These are phyloP conservation scores for Metalampra italica DNA, from an alignment of 2,888 invertebrate species.

Conservation along the genomic window DNA sequence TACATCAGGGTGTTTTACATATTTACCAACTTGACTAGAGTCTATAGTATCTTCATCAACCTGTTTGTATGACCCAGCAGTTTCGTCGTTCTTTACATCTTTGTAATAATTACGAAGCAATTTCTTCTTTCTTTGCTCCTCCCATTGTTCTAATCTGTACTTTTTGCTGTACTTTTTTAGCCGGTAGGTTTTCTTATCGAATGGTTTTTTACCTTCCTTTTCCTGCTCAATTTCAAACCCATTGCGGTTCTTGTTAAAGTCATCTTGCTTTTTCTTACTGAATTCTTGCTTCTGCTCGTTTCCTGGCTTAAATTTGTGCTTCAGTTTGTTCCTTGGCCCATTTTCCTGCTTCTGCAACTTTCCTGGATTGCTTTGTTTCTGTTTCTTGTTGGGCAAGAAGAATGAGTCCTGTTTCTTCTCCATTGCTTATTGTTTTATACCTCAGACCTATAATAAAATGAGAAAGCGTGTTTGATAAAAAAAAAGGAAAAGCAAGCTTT, in stretches of 20 bases:
- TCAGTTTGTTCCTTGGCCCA: constrained; percentile 16
- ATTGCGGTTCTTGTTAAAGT: constrained; percentile 44
- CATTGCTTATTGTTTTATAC: constrained; percentile 38
- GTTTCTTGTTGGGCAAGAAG: constrained; percentile 48
- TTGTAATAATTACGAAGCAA: constrained; percentile 78
- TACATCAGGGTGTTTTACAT: constrained; percentile 64
- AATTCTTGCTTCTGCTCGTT: constrained; percentile 9
- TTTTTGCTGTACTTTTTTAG: constrained; percentile 84
- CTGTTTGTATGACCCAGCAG: constrained; percentile 62
- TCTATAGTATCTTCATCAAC: constrained; percentile 69
- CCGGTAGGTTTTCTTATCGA: constrained; percentile 83
- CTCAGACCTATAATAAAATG: constrained; percentile 71
- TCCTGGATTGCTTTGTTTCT: constrained; percentile 11
- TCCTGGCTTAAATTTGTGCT: constrained; percentile 9
- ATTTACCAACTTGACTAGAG: constrained; percentile 42
- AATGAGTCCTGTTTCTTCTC: constrained; percentile 56
- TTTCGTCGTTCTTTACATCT: constrained; percentile 69
- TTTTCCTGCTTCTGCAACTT: constrained; percentile 7
- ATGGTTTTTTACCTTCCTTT: constrained; percentile 70
- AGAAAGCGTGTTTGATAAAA: constrained; percentile 69
- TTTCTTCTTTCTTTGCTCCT: constrained; percentile 80
- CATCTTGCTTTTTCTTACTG: constrained; percentile 38
- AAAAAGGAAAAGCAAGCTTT: constrained; percentile 18
- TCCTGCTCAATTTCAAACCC: constrained; percentile 15
- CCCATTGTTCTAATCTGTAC: constrained; percentile 83